Evolutionary conservation across 2,888 invertebrate species (phyloP).

Genomic region (Cancer borealis): DNA sequence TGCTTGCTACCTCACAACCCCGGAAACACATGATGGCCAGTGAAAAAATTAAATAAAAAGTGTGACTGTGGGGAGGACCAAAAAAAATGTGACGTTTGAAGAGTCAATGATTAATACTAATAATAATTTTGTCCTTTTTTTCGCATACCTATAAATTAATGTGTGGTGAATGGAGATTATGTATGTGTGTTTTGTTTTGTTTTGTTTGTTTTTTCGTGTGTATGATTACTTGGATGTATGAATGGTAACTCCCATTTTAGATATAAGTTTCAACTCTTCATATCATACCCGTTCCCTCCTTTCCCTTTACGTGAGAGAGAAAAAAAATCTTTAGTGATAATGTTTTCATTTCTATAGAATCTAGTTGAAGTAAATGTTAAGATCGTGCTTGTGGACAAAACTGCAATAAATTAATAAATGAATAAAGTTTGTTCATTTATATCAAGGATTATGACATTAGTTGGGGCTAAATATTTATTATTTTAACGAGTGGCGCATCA

Average conservation of each 20-base stretch:
- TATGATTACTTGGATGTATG: neutral
- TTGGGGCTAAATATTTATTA: neutral
- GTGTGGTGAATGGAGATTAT: neutral
- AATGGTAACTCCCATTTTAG: neutral
- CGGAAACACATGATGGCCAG: conserved; percentile 64
- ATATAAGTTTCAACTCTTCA: conserved; percentile 29
- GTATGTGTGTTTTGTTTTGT: neutral
- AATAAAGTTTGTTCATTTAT: neutral
- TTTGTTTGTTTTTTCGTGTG: neutral
- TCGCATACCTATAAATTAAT: too few relatives aligned
- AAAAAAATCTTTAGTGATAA: conserved; percentile 34
- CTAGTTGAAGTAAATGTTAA: conserved; percentile 38
- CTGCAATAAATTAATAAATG: neutral
- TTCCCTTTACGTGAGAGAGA: conserved; percentile 23
- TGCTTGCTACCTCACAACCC: conserved; percentile 60
- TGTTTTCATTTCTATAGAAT: conserved; percentile 23
- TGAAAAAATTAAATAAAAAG: conserved; percentile 22
- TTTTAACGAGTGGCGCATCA: neutral
- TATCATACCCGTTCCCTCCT: conserved; percentile 22
- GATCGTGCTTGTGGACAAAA: conserved; percentile 45
- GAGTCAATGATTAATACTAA: neutral
- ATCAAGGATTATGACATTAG: neutral
- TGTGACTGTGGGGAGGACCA: neutral
- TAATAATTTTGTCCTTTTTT: neutral
- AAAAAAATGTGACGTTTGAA: neutral